Evolutionary conservation across 2,113 vertebrate genomes (phyloP), one percentile per base, ranked within the genome.

Genomic region (Dasyornis broadbenti): DNA sequence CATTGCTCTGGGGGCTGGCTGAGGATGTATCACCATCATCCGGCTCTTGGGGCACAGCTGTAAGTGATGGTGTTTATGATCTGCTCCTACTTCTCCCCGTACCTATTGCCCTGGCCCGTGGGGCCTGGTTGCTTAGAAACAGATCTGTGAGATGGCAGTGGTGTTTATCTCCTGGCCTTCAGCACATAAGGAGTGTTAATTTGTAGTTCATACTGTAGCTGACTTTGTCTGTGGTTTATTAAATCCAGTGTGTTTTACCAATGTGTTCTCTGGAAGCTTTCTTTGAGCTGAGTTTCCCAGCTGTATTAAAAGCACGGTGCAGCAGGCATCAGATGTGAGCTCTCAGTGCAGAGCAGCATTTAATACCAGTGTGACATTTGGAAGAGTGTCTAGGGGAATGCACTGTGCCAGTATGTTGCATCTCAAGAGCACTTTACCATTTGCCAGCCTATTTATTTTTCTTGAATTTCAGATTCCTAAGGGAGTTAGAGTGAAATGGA

Each of bases 121-220:
- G 42, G 52, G 57, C 33, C 28, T 69, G 66, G 84, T 92, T 95
- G 93, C 94, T 91, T 94, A 73, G 94, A 24, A 84, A 82, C 84
- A 61, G 65, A 33, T 69, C 31, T 52, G 28, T 65, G 81, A 91
- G 61, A 56, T 69, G 53, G 7, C 50, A 70, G 66, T 1, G 2
- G 59, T 39, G 33, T 69, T 61, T 31, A 1, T 69, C 16, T 83
- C 68, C 22, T 57, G 35, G 52, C 82, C 57, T 89, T 88, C 63
- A 77, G 66, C 76, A 95, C 40, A 61, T 45, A 39, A 82, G 37
- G 40, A 84, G 23, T 54, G 45, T 70, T 88, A 66, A 82, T 86
- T 94, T 86, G 57, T 61, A 76, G 79, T 88, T 88, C 39, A 13
- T 89, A 15, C 7, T 39, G 60, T 39, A 77, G 75, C 82, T 56